Conservation (phyloP, 1,140 invertebrate species). For the Limonius californicus region DNA sequence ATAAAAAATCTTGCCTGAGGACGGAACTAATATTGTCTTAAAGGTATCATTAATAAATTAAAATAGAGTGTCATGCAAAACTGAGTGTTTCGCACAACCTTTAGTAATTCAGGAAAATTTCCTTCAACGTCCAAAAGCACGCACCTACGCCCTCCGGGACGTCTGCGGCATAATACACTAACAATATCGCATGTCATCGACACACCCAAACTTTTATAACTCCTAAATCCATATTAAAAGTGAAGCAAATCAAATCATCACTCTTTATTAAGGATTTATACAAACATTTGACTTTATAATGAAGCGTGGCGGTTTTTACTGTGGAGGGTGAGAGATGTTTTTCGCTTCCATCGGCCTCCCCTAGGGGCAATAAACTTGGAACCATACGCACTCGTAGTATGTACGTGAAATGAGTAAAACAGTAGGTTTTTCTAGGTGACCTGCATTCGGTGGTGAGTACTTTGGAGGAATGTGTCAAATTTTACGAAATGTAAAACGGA, state of each 20-base stretch:
- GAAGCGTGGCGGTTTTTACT: constrained; percentile 39
- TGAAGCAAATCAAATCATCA: constrained; percentile 44
- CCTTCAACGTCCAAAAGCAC: too few species aligned
- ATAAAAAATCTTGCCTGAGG: too few species aligned
- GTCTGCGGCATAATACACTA: too few species aligned
- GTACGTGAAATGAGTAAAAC: background rate
- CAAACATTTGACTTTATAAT: constrained; percentile 46
- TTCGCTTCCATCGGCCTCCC: background rate
- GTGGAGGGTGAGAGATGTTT: constrained; percentile 19
- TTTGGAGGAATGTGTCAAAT: too few species aligned
- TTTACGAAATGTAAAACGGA: too few species aligned
- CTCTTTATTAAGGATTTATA: constrained; percentile 47
- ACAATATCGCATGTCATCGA: background rate
- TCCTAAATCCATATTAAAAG: constrained; percentile 28
- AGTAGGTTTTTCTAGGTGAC: background rate
- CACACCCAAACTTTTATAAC: constrained; percentile 17
- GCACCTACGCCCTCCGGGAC: too few species aligned
- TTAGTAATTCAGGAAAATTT: too few species aligned
- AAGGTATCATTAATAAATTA: too few species aligned
- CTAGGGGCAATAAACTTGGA: constrained; percentile 18
- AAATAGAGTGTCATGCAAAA: too few species aligned
- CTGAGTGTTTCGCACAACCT: too few species aligned
- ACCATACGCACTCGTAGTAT: constrained; percentile 1
- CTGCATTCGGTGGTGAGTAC: too few species aligned
- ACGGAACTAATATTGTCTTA: too few species aligned